Evolutionary conservation across 1,140 invertebrate species (phyloP).

Genomic region (Lethrus apterus): DNA sequence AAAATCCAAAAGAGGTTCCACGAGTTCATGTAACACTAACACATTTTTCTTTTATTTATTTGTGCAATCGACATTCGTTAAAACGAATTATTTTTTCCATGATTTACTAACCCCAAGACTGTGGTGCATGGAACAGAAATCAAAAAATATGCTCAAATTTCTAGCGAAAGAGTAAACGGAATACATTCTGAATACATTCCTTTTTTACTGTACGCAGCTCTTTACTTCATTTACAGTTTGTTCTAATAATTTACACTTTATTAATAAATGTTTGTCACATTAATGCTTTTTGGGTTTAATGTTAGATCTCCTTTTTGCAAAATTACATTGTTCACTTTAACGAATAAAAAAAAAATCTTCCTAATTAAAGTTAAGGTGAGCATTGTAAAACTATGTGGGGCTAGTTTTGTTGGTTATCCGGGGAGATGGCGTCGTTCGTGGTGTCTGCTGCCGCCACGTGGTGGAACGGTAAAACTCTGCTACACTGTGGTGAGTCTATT

Average conservation of each 20-base stretch:
- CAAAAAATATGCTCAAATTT: constrained; percentile 13
- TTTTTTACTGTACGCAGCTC: constrained; percentile 38
- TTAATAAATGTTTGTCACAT: constrained; percentile 43
- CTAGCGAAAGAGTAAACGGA: constrained; percentile 31
- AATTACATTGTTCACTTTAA: constrained; percentile 11
- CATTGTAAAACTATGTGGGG: constrained; percentile 26
- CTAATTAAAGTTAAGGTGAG: constrained; percentile 5
- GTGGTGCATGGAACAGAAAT: constrained; percentile 9
- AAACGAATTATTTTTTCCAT: neutral
- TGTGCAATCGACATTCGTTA: constrained; percentile 6
- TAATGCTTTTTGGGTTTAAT: constrained; percentile 43
- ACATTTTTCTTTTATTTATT: constrained; percentile 12
- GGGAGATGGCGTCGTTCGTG: constrained; percentile 34
- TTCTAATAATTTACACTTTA: constrained; percentile 41
- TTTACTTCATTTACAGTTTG: constrained; percentile 36
- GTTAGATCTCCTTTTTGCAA: constrained; percentile 29
- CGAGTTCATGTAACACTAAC: constrained; percentile 9
- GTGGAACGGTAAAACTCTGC: constrained; percentile 36
- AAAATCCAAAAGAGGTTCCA: too few relatives aligned
- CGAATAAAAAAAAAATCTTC: neutral
- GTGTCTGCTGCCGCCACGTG: constrained; percentile 33
- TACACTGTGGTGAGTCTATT: constrained; percentile 41
- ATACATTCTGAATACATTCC: constrained; percentile 24
- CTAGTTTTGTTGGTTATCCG: constrained; percentile 39
- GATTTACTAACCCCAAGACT: constrained; percentile 10